Evolutionary conservation across 2,888 invertebrate species (phyloP), one percentile per base, ranked within the genome.

Genomic region (Pecten maximus): DNA sequence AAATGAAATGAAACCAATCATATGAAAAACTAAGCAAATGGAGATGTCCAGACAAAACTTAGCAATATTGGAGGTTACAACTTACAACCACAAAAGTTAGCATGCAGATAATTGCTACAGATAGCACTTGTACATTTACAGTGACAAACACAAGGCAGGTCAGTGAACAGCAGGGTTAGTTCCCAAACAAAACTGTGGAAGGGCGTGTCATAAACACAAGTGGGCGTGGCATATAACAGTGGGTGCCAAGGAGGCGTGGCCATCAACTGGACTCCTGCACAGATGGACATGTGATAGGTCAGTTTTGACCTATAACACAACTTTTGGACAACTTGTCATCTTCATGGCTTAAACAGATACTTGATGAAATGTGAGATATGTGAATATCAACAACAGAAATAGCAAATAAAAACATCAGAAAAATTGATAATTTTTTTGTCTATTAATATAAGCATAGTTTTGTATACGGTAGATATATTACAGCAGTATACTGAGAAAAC

Each of bases 371-470:
- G 74, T 74, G 74, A 74, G 74, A 74, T 74, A 74, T 28, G 74
- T 74, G 60, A 60, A 60, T 60, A 23, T 74, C 28, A 74, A 74
- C 74, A 74, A 74, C 74, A 74, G 74, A 74, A 74, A 74, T 35
- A 74, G 74, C 74, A 74, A 74, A 74, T 74, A 12, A 74, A 44
- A 74, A 74, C 74, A 74, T 28, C 23, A 60, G 60, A n/a, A 60
- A 60, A 23, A 60, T n/a, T n/a, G 50, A 50, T 87, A 87, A 87
- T 40, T 54, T 39, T 40, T 87, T 87, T 87, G 40, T 50, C 89
- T 87, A 87, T 89, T 39, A 0, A 88, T 23, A 44, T 44, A 86
- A 19, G 28, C 39, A 54, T n/a, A 89, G 89, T 28, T 74, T 40
- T 40, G 19, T 40, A 89, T 88, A 10, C 0, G 1, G 28, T 10